These are phyloP conservation scores for Parapristionchus giblindavisi DNA, from an alignment of 2,888 invertebrate genomes.

Conservation along the genomic window DNA sequence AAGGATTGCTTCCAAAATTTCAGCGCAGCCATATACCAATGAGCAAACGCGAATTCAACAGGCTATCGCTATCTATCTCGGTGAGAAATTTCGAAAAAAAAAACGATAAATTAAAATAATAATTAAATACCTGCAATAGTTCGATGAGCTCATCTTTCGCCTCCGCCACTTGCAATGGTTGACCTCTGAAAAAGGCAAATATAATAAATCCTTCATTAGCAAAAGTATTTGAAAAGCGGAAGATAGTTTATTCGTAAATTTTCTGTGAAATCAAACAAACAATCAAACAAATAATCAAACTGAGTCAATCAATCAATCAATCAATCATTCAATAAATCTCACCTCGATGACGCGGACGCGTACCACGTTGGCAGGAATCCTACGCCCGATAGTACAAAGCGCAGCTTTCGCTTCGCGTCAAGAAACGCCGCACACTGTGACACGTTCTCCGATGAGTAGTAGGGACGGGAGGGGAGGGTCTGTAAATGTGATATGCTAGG, in stretches of 20 bases:
- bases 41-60: no score
- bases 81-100: constrained; percentile 54
- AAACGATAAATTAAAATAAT: constrained; percentile 37
- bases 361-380: constrained; percentile 69
- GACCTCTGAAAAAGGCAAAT: neutral
- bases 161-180: neutral
- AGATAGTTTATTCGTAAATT: neutral
- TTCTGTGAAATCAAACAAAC: neutral
- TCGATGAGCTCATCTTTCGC: constrained; percentile 30
- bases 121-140: constrained; percentile 14
- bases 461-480: constrained; percentile 43
- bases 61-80: no score
- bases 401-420: constrained; percentile 86
- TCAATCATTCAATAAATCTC: no score
- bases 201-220: neutral
- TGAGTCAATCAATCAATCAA: no score
- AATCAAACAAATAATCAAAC: neutral
- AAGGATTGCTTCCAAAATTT: no score
- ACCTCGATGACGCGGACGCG: neutral
- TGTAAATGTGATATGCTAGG: neutral
- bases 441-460: constrained; percentile 61
- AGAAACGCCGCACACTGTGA: constrained; percentile 74
- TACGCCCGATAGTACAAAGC: constrained; percentile 88
- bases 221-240: no score
- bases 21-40: no score